Conservation (phyloP, 2,797 vertebrate species). For the Paramormyrops hopkinsi region DNA sequence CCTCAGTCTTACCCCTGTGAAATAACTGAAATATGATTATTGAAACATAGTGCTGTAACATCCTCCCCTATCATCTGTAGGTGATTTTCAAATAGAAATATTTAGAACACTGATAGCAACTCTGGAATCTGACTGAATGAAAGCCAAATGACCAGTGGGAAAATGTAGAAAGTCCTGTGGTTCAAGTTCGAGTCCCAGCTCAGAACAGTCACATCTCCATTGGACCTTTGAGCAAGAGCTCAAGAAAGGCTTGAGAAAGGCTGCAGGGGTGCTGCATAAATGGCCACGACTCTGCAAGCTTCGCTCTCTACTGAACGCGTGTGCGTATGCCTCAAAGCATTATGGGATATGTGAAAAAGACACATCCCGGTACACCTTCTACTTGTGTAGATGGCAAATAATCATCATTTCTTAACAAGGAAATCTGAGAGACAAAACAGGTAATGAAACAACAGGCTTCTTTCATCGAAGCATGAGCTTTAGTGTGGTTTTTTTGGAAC, state of each 20-base stretch:
- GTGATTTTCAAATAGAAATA: not conserved
- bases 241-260: not conserved
- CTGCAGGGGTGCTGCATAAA: not conserved
- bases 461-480: not conserved
- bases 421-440: not conserved
- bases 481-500: slow-evolving; percentile 25
- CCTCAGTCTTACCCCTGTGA: not conserved
- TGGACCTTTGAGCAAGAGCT: not conserved
- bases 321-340: not conserved
- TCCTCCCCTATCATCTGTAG: not conserved
- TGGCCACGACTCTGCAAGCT: not conserved
- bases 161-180: not conserved
- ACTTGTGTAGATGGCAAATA: not conserved
- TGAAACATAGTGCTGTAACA: not conserved
- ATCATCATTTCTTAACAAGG: not conserved
- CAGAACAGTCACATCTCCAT: not conserved
- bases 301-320: not conserved
- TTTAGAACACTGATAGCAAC: not conserved
- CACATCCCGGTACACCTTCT: not conserved
- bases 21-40: not conserved
- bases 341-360: not conserved
- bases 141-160: not conserved
- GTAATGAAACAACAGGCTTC: not conserved
- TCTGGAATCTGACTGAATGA: not conserved
- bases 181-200: not conserved